Evolutionary conservation across 2,113 vertebrate genomes (phyloP).

Genomic region (Sciurus niger): DNA sequence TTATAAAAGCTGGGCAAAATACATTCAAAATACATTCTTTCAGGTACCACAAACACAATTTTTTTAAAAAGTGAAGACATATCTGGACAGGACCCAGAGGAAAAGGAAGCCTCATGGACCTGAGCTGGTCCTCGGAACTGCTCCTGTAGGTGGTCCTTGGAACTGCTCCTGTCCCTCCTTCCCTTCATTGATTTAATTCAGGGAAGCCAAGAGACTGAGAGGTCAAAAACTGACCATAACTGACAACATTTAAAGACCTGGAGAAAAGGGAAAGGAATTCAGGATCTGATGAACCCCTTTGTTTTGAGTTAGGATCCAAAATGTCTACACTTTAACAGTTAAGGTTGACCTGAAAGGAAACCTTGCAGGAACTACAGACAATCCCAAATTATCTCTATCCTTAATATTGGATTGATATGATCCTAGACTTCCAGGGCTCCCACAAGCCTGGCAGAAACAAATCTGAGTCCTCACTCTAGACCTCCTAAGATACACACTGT

Average conservation of each 20-base stretch:
- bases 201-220: not conserved
- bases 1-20: not conserved
- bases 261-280: not conserved
- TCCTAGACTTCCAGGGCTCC: not conserved
- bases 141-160: not conserved
- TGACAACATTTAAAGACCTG: not conserved
- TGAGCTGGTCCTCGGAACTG: not conserved
- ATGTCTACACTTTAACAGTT: not conserved
- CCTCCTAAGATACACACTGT: not conserved
- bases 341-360: not conserved
- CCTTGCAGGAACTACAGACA: not conserved
- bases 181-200: not conserved
- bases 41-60: too few species aligned
- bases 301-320: not conserved
- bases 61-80: too few species aligned
- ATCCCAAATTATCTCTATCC: not conserved
- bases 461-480: not conserved
- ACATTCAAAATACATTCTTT: not conserved
- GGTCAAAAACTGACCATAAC: not conserved
- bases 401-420: not conserved
- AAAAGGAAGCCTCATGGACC: not conserved
- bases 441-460: not conserved
- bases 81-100: not conserved
- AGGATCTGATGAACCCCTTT: not conserved
- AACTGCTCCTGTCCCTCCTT: not conserved